phyloP scores from a whole-genome alignment of 2,113 vertebrate species.

The Dicentrarchus labrax region DNA sequence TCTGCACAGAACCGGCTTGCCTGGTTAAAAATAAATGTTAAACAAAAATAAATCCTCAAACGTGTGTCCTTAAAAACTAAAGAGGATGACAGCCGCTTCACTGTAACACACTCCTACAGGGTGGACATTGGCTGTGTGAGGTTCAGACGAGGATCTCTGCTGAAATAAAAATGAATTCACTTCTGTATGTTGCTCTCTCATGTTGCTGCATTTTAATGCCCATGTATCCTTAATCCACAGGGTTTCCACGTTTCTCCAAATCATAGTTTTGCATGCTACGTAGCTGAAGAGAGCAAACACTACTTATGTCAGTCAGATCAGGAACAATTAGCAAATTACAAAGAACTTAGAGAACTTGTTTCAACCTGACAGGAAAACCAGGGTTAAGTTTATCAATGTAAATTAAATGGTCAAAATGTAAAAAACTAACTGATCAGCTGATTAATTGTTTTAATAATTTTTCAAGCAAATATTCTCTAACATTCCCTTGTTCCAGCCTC shows the following conservation, averaged over 20 bases:
- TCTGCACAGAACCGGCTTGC: constrained; percentile 14
- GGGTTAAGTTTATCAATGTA: too few relatives aligned
- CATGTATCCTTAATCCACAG: neutral
- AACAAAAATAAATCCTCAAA: constrained; percentile 11
- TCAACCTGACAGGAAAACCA: too few relatives aligned
- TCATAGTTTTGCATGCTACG: too few relatives aligned
- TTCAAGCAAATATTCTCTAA: too few relatives aligned
- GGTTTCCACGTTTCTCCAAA: neutral
- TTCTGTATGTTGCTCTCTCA: neutral
- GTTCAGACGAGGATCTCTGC: neutral
- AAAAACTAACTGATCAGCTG: too few relatives aligned
- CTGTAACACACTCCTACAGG: neutral
- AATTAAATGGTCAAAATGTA: too few relatives aligned
- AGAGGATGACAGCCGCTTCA: neutral
- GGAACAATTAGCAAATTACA: too few relatives aligned
- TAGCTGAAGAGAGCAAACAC: too few relatives aligned
- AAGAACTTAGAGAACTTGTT: too few relatives aligned
- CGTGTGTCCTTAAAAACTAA: neutral
- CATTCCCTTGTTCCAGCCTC: neutral
- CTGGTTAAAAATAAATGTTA: constrained; percentile 27
- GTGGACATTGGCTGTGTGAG: neutral
- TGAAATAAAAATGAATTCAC: neutral
- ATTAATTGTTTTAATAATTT: too few relatives aligned
- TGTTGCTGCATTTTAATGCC: neutral
- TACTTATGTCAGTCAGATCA: too few relatives aligned